Percentiles rank a stretch among this genome's conserved stretches.
Evolutionary conservation across 2,888 invertebrate species (phyloP).

Genomic region (Eilema sororculum): DNA sequence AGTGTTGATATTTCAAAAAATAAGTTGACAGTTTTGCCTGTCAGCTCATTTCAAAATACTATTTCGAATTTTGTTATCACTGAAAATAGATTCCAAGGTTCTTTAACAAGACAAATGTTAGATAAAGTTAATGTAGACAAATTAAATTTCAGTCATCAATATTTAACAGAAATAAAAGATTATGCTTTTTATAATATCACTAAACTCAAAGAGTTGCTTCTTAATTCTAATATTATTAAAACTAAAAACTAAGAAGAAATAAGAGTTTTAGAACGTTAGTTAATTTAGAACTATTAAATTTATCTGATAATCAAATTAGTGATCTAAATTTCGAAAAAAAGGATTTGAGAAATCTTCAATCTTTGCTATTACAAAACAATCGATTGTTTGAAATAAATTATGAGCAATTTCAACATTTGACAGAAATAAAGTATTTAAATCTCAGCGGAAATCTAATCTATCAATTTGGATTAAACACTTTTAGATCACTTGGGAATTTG

Average conservation of each 20-base stretch:
- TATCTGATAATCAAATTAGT: conserved; percentile 67
- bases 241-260: conserved; percentile 54
- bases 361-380: conserved; percentile 63
- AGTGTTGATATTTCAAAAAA: conserved; percentile 66
- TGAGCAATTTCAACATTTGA: conserved; percentile 58
- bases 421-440: conserved; percentile 63
- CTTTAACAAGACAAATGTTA: conserved; percentile 65
- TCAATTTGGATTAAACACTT: conserved; percentile 60
- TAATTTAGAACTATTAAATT: conserved; percentile 59
- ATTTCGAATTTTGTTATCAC: conserved; percentile 59
- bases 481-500: conserved; percentile 58
- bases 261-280: conserved; percentile 61
- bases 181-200: conserved; percentile 66
- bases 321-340: conserved; percentile 63
- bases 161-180: conserved; percentile 62
- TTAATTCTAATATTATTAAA: conserved; percentile 66
- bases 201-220: conserved; percentile 54
- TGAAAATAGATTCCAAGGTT: conserved; percentile 63
- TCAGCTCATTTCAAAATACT: conserved; percentile 63
- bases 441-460: conserved; percentile 69
- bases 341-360: conserved; percentile 60
- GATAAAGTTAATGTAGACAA: conserved; percentile 61
- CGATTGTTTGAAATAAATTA: conserved; percentile 57
- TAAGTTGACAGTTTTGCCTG: conserved; percentile 61
- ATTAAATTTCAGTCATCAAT: conserved; percentile 66